Conservation (phyloP, 2,888 invertebrate species). For the Ormia ochracea region DNA sequence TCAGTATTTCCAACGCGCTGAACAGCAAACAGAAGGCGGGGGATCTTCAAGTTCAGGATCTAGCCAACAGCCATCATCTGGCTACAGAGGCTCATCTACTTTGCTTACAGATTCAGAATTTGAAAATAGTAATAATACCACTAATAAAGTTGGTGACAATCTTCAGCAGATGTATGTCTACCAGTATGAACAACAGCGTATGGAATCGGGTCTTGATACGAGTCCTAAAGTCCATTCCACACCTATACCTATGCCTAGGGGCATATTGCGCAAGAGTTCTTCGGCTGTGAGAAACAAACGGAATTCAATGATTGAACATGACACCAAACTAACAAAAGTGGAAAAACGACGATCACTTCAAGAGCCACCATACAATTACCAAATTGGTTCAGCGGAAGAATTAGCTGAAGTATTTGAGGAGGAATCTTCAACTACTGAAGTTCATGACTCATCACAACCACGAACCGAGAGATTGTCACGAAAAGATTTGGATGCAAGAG, state of each 20-base stretch:
- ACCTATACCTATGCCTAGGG: constrained; percentile 80
- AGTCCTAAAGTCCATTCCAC: constrained; percentile 76
- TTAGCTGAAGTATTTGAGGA: constrained; percentile 75
- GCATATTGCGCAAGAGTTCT: constrained; percentile 74
- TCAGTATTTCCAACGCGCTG: constrained; percentile 70
- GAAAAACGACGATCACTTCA: constrained; percentile 86
- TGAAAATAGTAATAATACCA: constrained; percentile 66
- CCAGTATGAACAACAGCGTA: constrained; percentile 86
- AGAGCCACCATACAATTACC: constrained; percentile 81
- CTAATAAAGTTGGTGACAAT: constrained; percentile 70
- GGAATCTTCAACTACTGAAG: constrained; percentile 63
- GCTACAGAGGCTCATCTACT: constrained; percentile 91
- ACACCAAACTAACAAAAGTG: constrained; percentile 77
- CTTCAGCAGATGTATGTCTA: constrained; percentile 85
- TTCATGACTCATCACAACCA: constrained; percentile 64
- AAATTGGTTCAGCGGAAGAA: constrained; percentile 71
- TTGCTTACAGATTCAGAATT: constrained; percentile 84
- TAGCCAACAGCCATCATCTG: constrained; percentile 90
- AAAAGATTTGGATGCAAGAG: constrained; percentile 75
- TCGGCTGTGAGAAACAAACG: constrained; percentile 80
- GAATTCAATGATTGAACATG: constrained; percentile 85
- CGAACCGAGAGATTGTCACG: constrained; percentile 72
- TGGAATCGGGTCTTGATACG: constrained; percentile 78
- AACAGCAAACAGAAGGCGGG: constrained; percentile 55
- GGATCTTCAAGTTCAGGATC: constrained; percentile 72